Conservation (phyloP, 1,140 invertebrate genomes). For the Hylaeus anthracinus region DNA sequence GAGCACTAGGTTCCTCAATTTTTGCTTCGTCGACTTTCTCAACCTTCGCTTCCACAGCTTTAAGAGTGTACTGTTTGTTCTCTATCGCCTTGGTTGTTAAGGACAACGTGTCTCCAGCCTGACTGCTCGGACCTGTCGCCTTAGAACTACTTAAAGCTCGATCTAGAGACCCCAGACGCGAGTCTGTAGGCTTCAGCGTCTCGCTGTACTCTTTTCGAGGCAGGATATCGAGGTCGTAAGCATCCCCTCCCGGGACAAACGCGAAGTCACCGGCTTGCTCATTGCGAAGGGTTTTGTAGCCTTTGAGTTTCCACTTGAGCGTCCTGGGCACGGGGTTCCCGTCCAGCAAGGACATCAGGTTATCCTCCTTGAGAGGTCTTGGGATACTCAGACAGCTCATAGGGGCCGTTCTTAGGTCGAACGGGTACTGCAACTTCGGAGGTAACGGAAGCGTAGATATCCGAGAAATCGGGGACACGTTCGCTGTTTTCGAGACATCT, state of each 20-base stretch:
- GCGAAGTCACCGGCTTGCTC: slow-evolving; percentile 11
- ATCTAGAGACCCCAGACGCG: not conserved
- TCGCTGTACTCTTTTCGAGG: not conserved
- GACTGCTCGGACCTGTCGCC: too few species aligned
- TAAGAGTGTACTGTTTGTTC: not conserved
- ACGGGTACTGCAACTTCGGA: not conserved
- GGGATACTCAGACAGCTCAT: not conserved
- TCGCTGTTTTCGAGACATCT: not conserved
- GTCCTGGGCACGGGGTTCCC: slow-evolving; percentile 12
- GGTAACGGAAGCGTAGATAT: not conserved
- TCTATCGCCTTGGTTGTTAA: not conserved
- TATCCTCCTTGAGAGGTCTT: not conserved
- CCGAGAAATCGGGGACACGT: fast-evolving
- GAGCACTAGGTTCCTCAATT: too few species aligned
- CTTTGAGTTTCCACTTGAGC: slow-evolving; percentile 31
- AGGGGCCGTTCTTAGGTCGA: not conserved
- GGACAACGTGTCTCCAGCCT: not conserved
- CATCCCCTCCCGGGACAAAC: slow-evolving; percentile 9
- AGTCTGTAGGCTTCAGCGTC: too few species aligned
- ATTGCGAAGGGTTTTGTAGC: slow-evolving; percentile 23
- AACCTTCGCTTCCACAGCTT: not conserved
- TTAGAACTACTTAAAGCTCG: not conserved
- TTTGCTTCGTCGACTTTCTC: not conserved
- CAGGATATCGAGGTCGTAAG: slow-evolving; percentile 5
- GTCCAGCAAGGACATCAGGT: slow-evolving; percentile 14